A percentile compares a stretch with the other conserved stretches of the same genome.
These are phyloP conservation scores for Calephelis nemesis DNA, from an alignment of 1,140 invertebrate species.

Conservation along the genomic window DNA sequence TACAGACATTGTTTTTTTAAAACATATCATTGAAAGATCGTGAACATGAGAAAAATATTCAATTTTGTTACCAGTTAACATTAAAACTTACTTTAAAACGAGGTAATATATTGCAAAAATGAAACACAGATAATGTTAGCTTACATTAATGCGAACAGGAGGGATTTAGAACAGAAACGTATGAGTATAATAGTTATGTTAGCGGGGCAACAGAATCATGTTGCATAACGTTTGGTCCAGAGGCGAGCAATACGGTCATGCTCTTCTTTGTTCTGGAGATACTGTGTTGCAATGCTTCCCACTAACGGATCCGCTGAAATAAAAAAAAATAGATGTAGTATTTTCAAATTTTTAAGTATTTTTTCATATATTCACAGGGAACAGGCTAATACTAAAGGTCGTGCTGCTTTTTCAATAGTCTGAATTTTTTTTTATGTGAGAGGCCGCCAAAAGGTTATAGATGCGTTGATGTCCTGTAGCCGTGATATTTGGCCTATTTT, in stretches of 20 bases:
- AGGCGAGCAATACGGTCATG: conserved; percentile 98
- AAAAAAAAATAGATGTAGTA: not conserved
- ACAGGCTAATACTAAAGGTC: too few relatives aligned
- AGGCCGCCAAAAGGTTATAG: too few relatives aligned
- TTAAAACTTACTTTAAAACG: conserved; percentile 20
- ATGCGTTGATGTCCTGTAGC: too few relatives aligned
- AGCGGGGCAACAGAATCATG: conserved; percentile 83
- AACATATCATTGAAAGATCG: too few relatives aligned
- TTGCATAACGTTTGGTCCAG: conserved; percentile 99
- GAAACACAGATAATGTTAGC: conserved; percentile 52
- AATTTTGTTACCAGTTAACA: too few relatives aligned
- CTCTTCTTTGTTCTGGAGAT: conserved; percentile 97
- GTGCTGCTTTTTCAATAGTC: too few relatives aligned
- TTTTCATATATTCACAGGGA: too few relatives aligned
- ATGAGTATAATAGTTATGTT: conserved; percentile 59
- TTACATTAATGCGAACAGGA: conserved; percentile 64
- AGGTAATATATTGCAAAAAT: conserved; percentile 36
- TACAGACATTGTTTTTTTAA: too few relatives aligned
- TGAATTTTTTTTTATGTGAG: too few relatives aligned
- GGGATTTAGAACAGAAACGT: conserved; percentile 66
- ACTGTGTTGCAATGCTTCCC: conserved; percentile 98
- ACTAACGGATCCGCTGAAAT: conserved; percentile 95
- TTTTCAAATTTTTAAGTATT: too few relatives aligned
- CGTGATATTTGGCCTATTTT: too few relatives aligned
- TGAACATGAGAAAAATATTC: too few relatives aligned